Percentiles rank a stretch among this genome's conserved stretches.
Conservation (phyloP, 2,888 invertebrate species). For the Mythimna impura region DNA sequence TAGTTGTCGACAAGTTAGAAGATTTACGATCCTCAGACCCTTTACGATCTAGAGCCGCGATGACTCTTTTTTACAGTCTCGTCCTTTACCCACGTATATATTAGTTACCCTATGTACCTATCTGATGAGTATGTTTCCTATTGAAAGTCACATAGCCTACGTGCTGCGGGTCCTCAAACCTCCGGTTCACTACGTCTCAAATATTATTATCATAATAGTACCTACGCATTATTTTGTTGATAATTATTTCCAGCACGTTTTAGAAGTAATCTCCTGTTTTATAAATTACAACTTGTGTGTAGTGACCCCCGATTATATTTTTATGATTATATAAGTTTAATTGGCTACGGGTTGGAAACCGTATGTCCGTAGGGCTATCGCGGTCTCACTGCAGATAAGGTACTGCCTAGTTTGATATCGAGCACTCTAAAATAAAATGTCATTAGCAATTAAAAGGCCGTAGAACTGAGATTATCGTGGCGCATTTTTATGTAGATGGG, state of each 20-base stretch:
- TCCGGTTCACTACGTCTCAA: not conserved
- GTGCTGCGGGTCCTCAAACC: not conserved
- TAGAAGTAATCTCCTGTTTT: conserved; percentile 14
- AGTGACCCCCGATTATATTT: conserved; percentile 24
- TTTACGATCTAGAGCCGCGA: no score
- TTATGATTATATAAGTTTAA: conserved; percentile 14
- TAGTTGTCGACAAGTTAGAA: no score
- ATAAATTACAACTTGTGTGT: not conserved
- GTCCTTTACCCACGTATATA: no score
- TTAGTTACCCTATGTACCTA: no score
- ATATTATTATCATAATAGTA: not conserved
- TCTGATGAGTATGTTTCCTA: no score
- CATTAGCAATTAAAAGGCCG: conserved; percentile 22
- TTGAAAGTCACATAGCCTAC: no score
- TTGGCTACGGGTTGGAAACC: conserved; percentile 5
- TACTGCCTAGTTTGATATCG: conserved; percentile 22
- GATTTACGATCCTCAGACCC: no score
- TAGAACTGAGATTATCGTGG: conserved; percentile 19
- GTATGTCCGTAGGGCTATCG: conserved; percentile 6
- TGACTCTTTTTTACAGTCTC: no score
- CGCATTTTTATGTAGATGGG: not conserved
- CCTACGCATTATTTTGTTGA: not conserved
- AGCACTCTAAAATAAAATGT: not conserved
- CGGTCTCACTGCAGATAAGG: conserved; percentile 4
- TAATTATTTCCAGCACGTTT: not conserved